Conservation (phyloP, 2,797 vertebrate genomes). For the Enteromius paludinosus region DNA sequence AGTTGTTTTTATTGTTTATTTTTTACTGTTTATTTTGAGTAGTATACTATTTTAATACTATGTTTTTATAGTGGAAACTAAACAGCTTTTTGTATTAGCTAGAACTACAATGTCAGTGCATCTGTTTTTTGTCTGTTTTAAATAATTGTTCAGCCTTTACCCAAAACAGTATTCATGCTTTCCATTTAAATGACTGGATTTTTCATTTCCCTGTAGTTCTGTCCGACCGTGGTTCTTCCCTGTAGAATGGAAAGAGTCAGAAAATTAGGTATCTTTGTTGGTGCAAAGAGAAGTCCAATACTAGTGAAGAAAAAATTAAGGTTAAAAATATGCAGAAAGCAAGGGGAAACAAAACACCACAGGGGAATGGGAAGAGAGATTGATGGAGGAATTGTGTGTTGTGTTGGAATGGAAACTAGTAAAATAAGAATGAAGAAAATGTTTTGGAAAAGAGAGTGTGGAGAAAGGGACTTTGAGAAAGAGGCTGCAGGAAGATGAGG, state of each 20-base stretch:
- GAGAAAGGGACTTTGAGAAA: constrained; percentile 62
- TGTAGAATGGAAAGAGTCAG: constrained; percentile 1
- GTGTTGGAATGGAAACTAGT: constrained; percentile 18
- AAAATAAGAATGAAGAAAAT: constrained; percentile 29
- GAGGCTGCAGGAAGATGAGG: constrained; percentile 72
- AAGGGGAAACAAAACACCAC: constrained; percentile 25
- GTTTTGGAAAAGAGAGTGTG: constrained; percentile 35
- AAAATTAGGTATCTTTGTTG: background rate
- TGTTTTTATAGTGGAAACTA: background rate
- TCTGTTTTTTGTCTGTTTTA: background rate
- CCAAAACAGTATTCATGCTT: background rate
- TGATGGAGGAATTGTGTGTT: constrained; percentile 22
- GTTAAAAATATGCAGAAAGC: background rate
- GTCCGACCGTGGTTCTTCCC: background rate
- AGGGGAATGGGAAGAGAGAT: constrained; percentile 35
- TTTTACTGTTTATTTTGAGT: background rate
- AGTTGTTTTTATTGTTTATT: background rate
- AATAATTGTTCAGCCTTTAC: background rate
- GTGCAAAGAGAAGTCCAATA: constrained; percentile 3
- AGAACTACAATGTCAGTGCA: background rate
- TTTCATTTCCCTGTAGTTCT: constrained; percentile 11
- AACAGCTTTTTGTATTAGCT: background rate
- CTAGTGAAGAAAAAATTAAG: constrained; percentile 6
- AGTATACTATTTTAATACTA: background rate
- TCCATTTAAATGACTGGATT: background rate